Evolutionary conservation across 2,113 vertebrate genomes (phyloP).

Genomic region (Stigmatopora nigra): DNA sequence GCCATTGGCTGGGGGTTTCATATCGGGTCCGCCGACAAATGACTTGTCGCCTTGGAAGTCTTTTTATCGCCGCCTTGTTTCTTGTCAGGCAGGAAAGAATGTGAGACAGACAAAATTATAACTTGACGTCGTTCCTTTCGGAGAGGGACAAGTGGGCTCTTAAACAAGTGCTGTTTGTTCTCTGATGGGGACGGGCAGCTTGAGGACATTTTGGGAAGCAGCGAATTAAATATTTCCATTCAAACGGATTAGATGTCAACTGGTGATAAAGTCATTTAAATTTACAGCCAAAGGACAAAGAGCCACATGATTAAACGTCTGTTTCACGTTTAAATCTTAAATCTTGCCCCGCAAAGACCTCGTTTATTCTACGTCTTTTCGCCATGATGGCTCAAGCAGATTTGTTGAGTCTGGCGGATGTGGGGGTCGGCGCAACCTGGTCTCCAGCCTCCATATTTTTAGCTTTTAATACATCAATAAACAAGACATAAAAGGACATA

Average conservation of each 20-base stretch:
- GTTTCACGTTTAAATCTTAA: neutral
- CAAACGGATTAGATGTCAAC: no score
- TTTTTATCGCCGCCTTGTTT: conserved; percentile 19
- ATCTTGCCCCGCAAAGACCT: neutral
- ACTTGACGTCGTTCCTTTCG: conserved; percentile 44
- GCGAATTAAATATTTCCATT: no score
- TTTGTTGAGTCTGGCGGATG: neutral
- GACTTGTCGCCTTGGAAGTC: neutral
- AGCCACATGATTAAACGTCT: no score
- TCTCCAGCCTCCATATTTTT: conserved; percentile 3
- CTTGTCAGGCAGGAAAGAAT: conserved; percentile 22
- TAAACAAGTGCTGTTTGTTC: conserved; percentile 14
- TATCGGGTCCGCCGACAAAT: neutral
- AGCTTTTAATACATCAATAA: neutral
- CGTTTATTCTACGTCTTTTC: neutral
- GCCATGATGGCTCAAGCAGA: neutral
- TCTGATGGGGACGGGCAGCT: conserved; percentile 12
- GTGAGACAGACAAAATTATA: conserved; percentile 10
- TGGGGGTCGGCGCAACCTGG: neutral
- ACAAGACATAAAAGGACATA: conserved; percentile 2
- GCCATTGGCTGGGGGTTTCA: neutral
- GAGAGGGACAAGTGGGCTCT: conserved; percentile 50
- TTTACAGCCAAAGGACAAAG: no score
- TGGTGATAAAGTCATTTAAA: no score
- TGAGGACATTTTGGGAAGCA: conserved; percentile 36